Base-by-base conservation (phyloP, 2,888 invertebrate species). In the Drosophila conformis region DNA sequence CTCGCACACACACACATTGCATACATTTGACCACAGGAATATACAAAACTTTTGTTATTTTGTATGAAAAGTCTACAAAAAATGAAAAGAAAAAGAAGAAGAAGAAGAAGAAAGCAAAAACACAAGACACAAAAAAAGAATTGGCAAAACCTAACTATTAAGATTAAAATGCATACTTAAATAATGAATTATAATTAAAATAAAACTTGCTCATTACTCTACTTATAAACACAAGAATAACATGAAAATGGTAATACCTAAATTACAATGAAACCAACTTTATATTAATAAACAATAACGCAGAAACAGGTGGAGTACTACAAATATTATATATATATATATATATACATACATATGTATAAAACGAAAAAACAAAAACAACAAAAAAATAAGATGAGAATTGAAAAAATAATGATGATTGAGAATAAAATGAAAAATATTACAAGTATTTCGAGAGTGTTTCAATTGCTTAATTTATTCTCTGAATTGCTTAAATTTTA, bases 121-220 rank as follows among this genome's bases (percentile, higher is more conserved):
- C 4, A 25, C 25, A 46, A 25, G 4, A 38, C 33, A 40, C 21
- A 65, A 68, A 61, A 56, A 52, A 42, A 35, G 36, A 56, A 70
- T 70, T 72, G 49, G 66, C 29, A 71, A 53, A 69, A 78, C 36
- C 40, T 88, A 83, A 82, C 67, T 78, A 77, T 74, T 87, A 82
- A 87, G 82, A 77, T 78, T 62, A 73, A 72, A 74, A 65, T 62
- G 78, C 78, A 86, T 86, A 89, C 73, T 76, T 84, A 89, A 79
- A 76, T 80, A 87, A 86, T 73, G 78, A 83, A 79, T 72, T 81
- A 79, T 71, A 80, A 80, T 83, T 83, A 86, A 78, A 73, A 85
- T 86, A 76, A 87, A 87, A 78, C 40, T 87, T 89, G 87, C 87
- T 87, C 87, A 87, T 89, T 84, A 89, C 77, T 89, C 82, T 89